These are phyloP conservation scores for Rugalucina vietnamica DNA, from an alignment of 2,888 invertebrate genomes.

Conservation along the genomic window DNA sequence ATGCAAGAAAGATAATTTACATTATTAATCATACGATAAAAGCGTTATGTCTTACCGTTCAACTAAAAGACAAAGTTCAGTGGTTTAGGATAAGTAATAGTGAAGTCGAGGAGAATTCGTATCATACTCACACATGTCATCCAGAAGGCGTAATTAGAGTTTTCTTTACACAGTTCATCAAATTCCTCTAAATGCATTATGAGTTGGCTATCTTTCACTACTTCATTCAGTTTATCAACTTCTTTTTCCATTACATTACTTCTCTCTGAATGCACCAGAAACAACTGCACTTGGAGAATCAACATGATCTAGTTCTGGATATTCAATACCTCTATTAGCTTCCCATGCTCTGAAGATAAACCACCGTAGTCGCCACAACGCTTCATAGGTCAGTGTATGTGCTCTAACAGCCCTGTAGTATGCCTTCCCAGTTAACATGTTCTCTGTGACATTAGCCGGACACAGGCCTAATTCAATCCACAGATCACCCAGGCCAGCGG, in stretches of 20 bases:
- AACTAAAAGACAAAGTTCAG: too few relatives aligned
- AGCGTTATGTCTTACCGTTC: slow-evolving; percentile 43
- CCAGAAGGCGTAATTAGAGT: slow-evolving; percentile 28
- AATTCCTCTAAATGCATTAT: background rate
- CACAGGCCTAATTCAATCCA: slow-evolving; percentile 30
- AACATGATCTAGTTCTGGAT: background rate
- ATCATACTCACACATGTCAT: background rate
- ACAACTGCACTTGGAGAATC: background rate
- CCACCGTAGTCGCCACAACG: slow-evolving; percentile 27
- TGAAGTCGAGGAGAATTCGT: slow-evolving; percentile 28
- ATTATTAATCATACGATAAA: too few relatives aligned
- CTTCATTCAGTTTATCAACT: background rate
- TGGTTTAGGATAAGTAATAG: too few relatives aligned
- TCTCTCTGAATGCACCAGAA: background rate
- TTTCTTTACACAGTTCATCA: background rate
- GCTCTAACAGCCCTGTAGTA: slow-evolving; percentile 29
- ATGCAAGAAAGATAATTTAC: too few relatives aligned
- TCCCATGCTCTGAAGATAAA: background rate
- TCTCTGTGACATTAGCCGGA: slow-evolving; percentile 12
- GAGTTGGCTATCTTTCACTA: background rate
- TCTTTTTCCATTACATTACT: background rate
- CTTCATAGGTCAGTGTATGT: slow-evolving; percentile 25
- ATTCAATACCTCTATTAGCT: background rate
- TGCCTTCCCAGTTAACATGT: slow-evolving; percentile 25
- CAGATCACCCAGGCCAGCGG: slow-evolving; percentile 25